Base-by-base conservation (phyloP, 2,113 vertebrate species). In the Puma concolor region DNA sequence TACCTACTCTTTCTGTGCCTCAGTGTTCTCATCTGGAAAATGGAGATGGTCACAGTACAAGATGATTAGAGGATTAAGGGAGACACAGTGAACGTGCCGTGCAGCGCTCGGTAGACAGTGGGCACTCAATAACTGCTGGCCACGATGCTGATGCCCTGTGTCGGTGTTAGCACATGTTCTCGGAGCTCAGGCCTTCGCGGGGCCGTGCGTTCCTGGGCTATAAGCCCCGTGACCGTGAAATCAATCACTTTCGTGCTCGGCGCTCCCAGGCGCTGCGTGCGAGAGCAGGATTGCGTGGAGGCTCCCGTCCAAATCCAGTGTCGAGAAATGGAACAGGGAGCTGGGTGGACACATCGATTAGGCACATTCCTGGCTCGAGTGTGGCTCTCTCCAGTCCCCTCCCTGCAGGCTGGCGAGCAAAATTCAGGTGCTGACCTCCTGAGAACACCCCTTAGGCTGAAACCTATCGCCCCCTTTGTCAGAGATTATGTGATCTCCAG, bases 211-310 rank as follows among this genome's bases (percentile, higher is more conserved):
- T 63, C 33, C 66, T 81, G 0, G 0, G 7, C 31, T 71, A 15
- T 19, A 17, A 25, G 9, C 33, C 36, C 36, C 1, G 0, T 0
- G 5, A 23, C 52, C 0, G 0, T 16, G 77, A 33, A 33, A 13
- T 38, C 71, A 27, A 0, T 60, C 0, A 33, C 57, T 8, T 21
- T 25, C 0, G 14, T 1, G 23, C 91, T 48, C 2, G 1, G 38
- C 50, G 48, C 25, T 44, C 69, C 63, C 29, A 6, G 41, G 33
- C 0, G 41, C 4, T 0, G 10, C 1, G 14, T 19, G 36, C 4
- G 41, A n/a, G 69, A 63, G n/a, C 5, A 9, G 54, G 2, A 38
- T 23, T 16, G 38, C 36, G 15, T 54, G 5, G 23, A 11, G 29
- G 52, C 8, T 66, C 69, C n/a, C 25, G 12, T 66, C 64, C 52